A percentile compares a stretch with the other conserved stretches of the same genome.
Evolutionary conservation across 2,888 invertebrate species (phyloP).

Genomic region (Dryobota labecula): DNA sequence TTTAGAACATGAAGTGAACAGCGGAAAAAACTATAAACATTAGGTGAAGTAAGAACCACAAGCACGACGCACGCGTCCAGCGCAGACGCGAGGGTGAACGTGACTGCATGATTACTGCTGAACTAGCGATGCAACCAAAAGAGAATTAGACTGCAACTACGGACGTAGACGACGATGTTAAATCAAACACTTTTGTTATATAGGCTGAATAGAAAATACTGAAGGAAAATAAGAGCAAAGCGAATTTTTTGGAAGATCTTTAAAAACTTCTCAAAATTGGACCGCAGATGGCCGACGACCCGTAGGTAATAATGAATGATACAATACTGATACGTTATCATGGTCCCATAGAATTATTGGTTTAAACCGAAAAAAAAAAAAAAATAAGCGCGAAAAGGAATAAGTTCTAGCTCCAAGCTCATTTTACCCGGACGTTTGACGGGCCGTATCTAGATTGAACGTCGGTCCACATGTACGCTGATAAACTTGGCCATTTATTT

Average conservation of each 20-base stretch:
- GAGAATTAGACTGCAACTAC: conserved; percentile 71
- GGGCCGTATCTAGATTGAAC: conserved; percentile 62
- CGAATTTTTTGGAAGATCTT: background rate
- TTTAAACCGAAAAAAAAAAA: no score
- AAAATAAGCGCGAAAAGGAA: conserved; percentile 59
- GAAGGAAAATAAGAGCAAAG: background rate
- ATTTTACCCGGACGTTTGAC: conserved; percentile 70
- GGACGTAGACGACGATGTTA: conserved; percentile 43
- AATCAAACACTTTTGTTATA: background rate
- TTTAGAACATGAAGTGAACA: conserved; percentile 64
- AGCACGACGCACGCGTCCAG: conserved; percentile 77
- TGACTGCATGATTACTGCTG: conserved; percentile 74
- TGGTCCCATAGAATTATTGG: conserved; percentile 55
- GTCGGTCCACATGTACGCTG: conserved; percentile 56
- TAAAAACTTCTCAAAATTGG: background rate
- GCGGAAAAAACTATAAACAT: conserved; percentile 64
- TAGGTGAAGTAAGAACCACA: conserved; percentile 64
- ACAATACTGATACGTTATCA: conserved; percentile 9
- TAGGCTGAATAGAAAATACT: background rate
- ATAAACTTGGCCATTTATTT: conserved; percentile 63
- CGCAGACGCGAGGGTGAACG: conserved; percentile 76
- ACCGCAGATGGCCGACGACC: background rate
- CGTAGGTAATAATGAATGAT: conserved; percentile 1
- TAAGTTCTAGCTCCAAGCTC: conserved; percentile 57
- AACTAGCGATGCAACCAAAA: conserved; percentile 68